phyloP scores from a whole-genome alignment of 2,888 invertebrate genomes.

The Vesta saturnalis region DNA sequence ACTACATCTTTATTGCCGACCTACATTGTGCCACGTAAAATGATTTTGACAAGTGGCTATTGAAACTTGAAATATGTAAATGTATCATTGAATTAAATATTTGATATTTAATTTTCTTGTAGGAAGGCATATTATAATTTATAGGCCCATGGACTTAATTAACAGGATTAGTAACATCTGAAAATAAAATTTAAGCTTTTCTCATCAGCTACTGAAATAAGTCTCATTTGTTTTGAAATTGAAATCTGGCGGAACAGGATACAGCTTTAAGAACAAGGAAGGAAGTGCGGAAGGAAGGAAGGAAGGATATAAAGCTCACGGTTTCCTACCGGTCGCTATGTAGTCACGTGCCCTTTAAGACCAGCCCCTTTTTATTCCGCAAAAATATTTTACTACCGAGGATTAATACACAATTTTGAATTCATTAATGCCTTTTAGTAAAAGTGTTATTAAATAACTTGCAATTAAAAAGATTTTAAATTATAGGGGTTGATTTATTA shows the following conservation, averaged over 20 bases:
- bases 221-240: slow-evolving; percentile 29
- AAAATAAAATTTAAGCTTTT: neutral
- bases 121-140: too few species aligned
- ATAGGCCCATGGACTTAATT: too few species aligned
- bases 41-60: too few species aligned
- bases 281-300: slow-evolving; percentile 57
- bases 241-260: slow-evolving; percentile 30
- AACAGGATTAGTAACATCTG: too few species aligned
- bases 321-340: slow-evolving; percentile 42
- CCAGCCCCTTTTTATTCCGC: slow-evolving; percentile 8
- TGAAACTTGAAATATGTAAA: too few species aligned
- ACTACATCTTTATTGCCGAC: too few species aligned
- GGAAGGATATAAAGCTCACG: slow-evolving; percentile 53
- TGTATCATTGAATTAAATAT: too few species aligned
- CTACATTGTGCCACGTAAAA: too few species aligned
- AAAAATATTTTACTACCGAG: too few species aligned
- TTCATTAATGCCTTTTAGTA: too few species aligned
- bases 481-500: slow-evolving; percentile 29
- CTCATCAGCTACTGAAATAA: neutral
- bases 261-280: slow-evolving; percentile 37
- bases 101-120: too few species aligned
- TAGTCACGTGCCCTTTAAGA: slow-evolving; percentile 23
- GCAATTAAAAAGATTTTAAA: neutral
- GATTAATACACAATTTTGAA: too few species aligned
- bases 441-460: neutral